These are phyloP conservation scores for Morpho deidamia DNA, from an alignment of 2,888 invertebrate genomes.

Conservation along the genomic window DNA sequence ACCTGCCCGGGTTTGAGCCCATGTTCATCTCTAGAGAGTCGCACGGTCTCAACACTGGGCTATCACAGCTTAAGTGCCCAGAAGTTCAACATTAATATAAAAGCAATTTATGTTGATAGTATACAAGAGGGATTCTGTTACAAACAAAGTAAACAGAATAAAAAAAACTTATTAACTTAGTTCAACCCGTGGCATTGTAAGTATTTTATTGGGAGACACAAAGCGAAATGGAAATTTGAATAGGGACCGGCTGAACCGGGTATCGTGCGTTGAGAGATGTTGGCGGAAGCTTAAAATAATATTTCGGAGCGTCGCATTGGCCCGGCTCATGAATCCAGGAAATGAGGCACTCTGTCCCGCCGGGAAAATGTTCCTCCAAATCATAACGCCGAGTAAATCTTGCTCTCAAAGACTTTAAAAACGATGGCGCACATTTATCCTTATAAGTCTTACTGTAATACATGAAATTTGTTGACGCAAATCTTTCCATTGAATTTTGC, in stretches of 20 bases:
- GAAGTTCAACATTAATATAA: too few relatives aligned
- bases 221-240: conserved; percentile 41
- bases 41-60: too few relatives aligned
- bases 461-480: conserved; percentile 40
- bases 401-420: conserved; percentile 63
- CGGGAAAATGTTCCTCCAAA: conserved; percentile 74
- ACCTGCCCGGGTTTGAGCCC: too few relatives aligned
- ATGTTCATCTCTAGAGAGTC: too few relatives aligned
- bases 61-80: too few relatives aligned
- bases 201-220: conserved; percentile 25
- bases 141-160: conserved; percentile 5
- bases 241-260: conserved; percentile 43
- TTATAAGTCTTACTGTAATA: conserved; percentile 44
- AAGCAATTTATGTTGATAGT: background rate
- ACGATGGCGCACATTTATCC: conserved; percentile 62
- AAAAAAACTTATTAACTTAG: conserved; percentile 16
- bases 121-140: background rate
- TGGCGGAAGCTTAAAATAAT: conserved; percentile 70
- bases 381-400: conserved; percentile 67
- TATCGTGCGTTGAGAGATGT: conserved; percentile 61
- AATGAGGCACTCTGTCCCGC: conserved; percentile 70
- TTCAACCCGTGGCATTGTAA: conserved; percentile 14
- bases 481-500: conserved; percentile 24
- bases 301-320: conserved; percentile 58
- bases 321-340: conserved; percentile 59